These are phyloP conservation scores for Micromussa lordhowensis DNA, from an alignment of 92 coral and sea anemone species.

Conservation along the genomic window DNA sequence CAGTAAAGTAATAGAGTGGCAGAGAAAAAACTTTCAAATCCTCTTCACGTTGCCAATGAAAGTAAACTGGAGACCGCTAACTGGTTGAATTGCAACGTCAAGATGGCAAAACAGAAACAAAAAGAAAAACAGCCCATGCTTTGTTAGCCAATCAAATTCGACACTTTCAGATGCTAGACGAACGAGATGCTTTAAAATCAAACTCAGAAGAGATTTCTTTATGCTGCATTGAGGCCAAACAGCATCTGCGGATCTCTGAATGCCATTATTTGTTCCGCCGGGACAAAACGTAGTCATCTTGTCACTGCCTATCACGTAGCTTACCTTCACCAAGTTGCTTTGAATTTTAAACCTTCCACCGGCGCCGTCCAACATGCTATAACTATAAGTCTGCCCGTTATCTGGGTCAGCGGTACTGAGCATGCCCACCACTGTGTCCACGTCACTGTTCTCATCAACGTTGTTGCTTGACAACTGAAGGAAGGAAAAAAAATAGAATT, in stretches of 20 bases:
- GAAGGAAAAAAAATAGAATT: neutral
- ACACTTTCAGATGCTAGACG: neutral
- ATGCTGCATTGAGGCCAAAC: neutral
- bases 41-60: neutral
- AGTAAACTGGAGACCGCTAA: no score
- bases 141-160: neutral
- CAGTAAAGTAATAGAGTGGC: no score
- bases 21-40: neutral
- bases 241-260: neutral
- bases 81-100: no score
- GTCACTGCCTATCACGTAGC: neutral
- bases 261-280: neutral
- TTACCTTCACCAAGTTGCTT: constrained; percentile 58
- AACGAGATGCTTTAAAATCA: neutral
- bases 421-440: constrained; percentile 73
- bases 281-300: neutral
- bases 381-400: constrained; percentile 67
- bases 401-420: constrained; percentile 89
- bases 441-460: constrained; percentile 76
- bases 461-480: constrained; percentile 30
- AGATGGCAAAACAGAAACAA: neutral
- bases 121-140: neutral
- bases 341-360: constrained; percentile 81
- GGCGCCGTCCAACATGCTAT: constrained; percentile 74
- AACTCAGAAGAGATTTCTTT: neutral